Evolutionary conservation across 2,888 invertebrate genomes (phyloP).

Genomic region (Dryobota labecula): DNA sequence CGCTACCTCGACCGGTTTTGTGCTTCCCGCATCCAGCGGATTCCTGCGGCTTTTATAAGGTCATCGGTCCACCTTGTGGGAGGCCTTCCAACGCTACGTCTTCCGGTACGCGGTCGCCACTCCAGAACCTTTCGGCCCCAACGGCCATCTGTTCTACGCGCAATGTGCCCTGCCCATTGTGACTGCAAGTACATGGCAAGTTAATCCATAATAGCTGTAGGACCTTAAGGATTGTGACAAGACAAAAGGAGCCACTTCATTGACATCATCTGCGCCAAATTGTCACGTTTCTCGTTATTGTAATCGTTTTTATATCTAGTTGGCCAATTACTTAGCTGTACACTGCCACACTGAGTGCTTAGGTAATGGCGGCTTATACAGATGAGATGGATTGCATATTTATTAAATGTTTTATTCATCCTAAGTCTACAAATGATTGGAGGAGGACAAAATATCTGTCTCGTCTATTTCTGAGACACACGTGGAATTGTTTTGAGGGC

Average conservation of each 20-base stretch:
- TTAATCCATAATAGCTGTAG: background rate
- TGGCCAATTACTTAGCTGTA: constrained; percentile 61
- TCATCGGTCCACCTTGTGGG: no score
- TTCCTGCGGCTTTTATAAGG: no score
- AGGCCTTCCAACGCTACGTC: no score
- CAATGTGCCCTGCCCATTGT: no score
- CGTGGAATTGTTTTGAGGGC: constrained; percentile 18
- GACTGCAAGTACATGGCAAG: background rate
- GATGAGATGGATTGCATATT: constrained; percentile 71
- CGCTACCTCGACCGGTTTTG: no score
- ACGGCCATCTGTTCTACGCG: no score
- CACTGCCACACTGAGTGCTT: constrained; percentile 61
- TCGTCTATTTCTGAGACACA: constrained; percentile 14
- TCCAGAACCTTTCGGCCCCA: no score
- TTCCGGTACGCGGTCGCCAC: no score
- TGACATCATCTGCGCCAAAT: constrained; percentile 39
- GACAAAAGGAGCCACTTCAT: constrained; percentile 32
- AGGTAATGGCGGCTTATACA: constrained; percentile 69
- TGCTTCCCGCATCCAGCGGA: no score
- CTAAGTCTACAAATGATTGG: constrained; percentile 65
- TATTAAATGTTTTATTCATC: constrained; percentile 78
- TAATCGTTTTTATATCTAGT: constrained; percentile 53
- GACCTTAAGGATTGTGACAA: constrained; percentile 4
- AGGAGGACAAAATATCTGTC: constrained; percentile 32
- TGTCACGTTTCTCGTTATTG: constrained; percentile 40